A percentile compares a stretch with the other conserved stretches of the same genome.
Conservation (phyloP, 2,113 vertebrate genomes). For the Herpailurus yagouaroundi region DNA sequence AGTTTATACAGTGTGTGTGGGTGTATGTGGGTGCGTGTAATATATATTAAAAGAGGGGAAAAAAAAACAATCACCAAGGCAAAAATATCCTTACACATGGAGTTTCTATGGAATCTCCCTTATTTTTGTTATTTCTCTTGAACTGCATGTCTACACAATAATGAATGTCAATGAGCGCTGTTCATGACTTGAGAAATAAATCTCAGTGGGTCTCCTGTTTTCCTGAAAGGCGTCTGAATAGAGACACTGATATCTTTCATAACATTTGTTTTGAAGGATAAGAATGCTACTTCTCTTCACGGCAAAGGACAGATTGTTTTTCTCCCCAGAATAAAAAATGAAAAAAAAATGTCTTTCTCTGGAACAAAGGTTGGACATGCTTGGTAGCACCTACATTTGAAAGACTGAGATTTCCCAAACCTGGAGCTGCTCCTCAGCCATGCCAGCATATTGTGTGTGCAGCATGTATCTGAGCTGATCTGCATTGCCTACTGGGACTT, state of each 20-base stretch:
- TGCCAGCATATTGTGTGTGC: no score
- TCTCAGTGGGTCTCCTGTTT: not conserved
- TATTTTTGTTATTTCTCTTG: not conserved
- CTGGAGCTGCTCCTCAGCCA: not conserved
- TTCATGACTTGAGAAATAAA: not conserved
- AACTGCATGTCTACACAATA: not conserved
- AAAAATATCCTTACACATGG: not conserved
- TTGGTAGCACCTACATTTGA: not conserved
- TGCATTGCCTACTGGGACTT: not conserved
- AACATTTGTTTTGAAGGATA: not conserved
- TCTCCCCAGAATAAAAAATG: not conserved
- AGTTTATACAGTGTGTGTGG: not conserved
- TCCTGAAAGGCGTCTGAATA: not conserved
- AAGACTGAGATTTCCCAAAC: not conserved
- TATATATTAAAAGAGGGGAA: not conserved
- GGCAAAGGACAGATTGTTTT: not conserved
- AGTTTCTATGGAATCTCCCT: not conserved
- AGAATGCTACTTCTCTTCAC: not conserved
- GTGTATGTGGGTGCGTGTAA: not conserved
- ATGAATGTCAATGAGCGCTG: not conserved
- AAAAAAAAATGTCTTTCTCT: not conserved
- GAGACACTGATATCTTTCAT: not conserved
- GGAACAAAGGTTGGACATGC: not conserved
- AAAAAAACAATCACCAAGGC: not conserved
- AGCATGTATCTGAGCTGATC: not conserved